phyloP scores from a whole-genome alignment of 2,797 vertebrate species.

The Hafferia zeledoni region DNA sequence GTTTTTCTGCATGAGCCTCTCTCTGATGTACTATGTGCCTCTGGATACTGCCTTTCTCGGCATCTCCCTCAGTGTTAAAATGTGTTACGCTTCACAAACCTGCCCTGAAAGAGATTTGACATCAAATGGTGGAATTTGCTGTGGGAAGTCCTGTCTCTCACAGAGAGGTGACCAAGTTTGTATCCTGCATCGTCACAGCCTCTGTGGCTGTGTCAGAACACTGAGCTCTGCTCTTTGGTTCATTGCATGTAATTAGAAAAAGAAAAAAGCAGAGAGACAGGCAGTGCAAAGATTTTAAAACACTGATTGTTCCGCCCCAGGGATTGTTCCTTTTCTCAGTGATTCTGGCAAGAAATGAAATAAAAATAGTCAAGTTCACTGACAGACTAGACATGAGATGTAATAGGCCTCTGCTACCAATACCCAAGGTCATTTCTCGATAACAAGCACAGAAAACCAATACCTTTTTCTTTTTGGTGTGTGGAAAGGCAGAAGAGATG shows the following conservation, averaged over 20 bases:
- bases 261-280: not conserved
- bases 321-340: constrained; percentile 6
- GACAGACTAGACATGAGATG: not conserved
- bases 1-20: not conserved
- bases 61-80: not conserved
- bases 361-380: not conserved
- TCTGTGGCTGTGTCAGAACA: not conserved
- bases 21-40: not conserved
- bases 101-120: not conserved
- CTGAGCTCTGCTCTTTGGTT: not conserved
- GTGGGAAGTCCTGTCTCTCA: not conserved
- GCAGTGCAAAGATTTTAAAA: not conserved
- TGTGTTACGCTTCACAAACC: not conserved
- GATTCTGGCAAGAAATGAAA: constrained; percentile 20
- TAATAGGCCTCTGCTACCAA: not conserved
- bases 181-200: rapidly evolving
- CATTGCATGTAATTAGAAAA: not conserved
- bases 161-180: not conserved
- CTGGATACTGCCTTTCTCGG: not conserved
- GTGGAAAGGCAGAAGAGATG: not conserved
- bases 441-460: not conserved
- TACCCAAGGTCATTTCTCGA: not conserved
- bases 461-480: not conserved
- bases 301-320: not conserved
- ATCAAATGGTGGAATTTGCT: not conserved